phyloP scores from a whole-genome alignment of 2,797 vertebrate genomes.

The Morelia viridis region DNA sequence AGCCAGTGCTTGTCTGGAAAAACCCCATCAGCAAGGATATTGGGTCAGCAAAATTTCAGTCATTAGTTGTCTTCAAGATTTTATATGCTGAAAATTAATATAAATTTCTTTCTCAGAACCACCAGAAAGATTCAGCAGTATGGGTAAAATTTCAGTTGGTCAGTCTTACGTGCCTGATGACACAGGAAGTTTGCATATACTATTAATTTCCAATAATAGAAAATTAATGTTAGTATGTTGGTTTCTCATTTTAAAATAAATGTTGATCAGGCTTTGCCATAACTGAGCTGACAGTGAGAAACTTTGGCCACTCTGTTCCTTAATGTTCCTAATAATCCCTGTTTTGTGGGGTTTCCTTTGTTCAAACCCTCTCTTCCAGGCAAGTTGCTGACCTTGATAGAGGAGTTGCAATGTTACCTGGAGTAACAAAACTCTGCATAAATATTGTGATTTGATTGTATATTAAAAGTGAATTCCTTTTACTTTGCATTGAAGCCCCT shows the following conservation, averaged over 20 bases:
- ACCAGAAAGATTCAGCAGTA: not conserved
- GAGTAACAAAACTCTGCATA: slow-evolving; percentile 55
- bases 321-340: slow-evolving; percentile 37
- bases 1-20: slow-evolving; percentile 6
- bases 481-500: slow-evolving; percentile 47
- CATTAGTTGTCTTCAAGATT: slow-evolving; percentile 28
- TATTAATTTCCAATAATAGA: slow-evolving; percentile 33
- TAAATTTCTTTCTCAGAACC: slow-evolving; percentile 34
- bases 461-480: slow-evolving; percentile 68
- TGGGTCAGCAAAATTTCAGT: slow-evolving; percentile 49
- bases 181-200: slow-evolving; percentile 28
- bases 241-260: slow-evolving; percentile 40
- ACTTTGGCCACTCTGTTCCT: slow-evolving; percentile 42
- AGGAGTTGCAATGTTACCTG: slow-evolving; percentile 55
- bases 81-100: slow-evolving; percentile 37
- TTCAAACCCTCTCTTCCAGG: slow-evolving; percentile 43
- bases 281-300: slow-evolving; percentile 34
- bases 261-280: slow-evolving; percentile 13
- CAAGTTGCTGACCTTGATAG: slow-evolving; percentile 42
- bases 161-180: slow-evolving; percentile 33
- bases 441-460: slow-evolving; percentile 61
- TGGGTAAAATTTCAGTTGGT: slow-evolving; percentile 12
- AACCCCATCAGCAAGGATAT: slow-evolving; percentile 30
- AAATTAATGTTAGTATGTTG: slow-evolving; percentile 18
- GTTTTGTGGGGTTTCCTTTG: slow-evolving; percentile 11